These are phyloP conservation scores for Trinorchestia longiramus DNA, from an alignment of 1,140 invertebrate genomes.

Conservation along the genomic window DNA sequence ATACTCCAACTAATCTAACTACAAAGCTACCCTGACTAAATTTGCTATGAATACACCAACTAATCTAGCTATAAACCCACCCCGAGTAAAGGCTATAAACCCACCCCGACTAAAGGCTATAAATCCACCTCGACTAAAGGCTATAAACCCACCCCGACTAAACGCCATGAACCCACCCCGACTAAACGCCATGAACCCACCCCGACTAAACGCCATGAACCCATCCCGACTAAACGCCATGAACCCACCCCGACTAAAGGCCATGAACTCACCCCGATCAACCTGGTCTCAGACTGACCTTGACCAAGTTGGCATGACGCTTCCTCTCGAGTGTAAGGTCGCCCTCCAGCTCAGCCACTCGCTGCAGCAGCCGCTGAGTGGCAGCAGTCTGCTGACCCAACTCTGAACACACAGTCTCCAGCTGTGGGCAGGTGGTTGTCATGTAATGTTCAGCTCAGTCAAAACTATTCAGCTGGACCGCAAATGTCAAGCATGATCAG, in stretches of 20 bases:
- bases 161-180: background rate
- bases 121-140: no score
- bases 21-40: background rate
- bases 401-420: constrained; percentile 23
- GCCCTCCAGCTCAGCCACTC: background rate
- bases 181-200: background rate
- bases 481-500: no score
- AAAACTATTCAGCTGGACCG: no score
- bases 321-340: constrained; percentile 3
- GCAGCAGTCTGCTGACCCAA: background rate
- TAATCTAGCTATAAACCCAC: no score
- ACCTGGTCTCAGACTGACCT: background rate
- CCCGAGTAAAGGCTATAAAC: no score
- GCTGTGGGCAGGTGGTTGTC: background rate
- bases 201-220: background rate
- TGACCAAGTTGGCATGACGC: background rate
- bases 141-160: background rate
- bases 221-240: background rate
- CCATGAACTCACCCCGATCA: background rate
- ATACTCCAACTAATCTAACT: background rate
- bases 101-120: no score
- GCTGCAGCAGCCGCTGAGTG: background rate
- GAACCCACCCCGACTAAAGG: background rate
- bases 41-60: background rate
- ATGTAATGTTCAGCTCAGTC: background rate